Evolutionary conservation across 2,113 vertebrate genomes (phyloP), one percentile per base, ranked within the genome.

Genomic region (Atrichornis clamosus): DNA sequence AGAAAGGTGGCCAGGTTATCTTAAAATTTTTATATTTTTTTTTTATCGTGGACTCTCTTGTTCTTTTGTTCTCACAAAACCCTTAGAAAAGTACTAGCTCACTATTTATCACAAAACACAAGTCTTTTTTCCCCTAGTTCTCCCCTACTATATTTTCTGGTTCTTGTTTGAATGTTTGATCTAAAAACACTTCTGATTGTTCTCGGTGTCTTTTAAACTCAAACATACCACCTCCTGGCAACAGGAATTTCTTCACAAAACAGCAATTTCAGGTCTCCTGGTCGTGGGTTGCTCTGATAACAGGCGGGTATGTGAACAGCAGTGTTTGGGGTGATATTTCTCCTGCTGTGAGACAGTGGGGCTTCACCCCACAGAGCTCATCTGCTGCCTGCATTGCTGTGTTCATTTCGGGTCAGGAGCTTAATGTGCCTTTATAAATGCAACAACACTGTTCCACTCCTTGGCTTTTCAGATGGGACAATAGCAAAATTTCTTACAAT

Each of bases 181-280:
- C 60, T 74, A 78, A 97, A 97, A 93, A 82, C 49, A 78, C 87
- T 95, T 92, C 58, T 93, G 35, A 84, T 80, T 87, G 72, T 87
- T 87, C 52, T 94, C 3, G 1, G 26, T 97, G 76, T 91, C 90
- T 97, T 95, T 95, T 93, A 93, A 93, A 94, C 82, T 93, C 89
- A 97, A 97, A 95, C 59, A 92, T 27, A 89, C 87, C 96, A 95
- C 41, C 93, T 95, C 76, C 81, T 95, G 96, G 76, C 94, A 97
- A 95, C 87, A 96, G 87, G 90, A 92, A 70, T 90, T 83, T 94
- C 77, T 77, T 96, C 78, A 69, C 75, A 89, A 94, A 97, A 77
- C 59, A 95, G 50, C 84, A 97, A 87, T 96, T 96, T 96, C 87
- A 87, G 50, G 86, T 96, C 82, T 97, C 85, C 93, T 86, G 73